phyloP scores from a whole-genome alignment of 2,113 vertebrate genomes.

The Dendrocopos noguchii region DNA sequence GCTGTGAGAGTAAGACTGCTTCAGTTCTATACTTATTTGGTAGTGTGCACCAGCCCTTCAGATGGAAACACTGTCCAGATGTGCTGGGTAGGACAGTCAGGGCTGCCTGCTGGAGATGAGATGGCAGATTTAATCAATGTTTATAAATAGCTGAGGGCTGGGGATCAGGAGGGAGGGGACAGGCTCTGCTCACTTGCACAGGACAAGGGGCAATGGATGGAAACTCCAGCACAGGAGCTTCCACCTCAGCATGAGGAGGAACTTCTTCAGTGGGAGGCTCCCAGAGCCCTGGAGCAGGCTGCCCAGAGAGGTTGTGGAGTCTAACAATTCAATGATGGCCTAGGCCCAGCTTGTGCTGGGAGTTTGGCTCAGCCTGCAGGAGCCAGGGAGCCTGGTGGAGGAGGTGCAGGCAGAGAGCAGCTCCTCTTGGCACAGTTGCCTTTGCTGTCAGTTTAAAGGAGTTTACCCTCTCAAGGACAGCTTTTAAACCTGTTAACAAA shows the following conservation, averaged over 20 bases:
- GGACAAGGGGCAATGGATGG: no score
- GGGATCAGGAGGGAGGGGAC: no score
- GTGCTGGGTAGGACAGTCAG: not conserved
- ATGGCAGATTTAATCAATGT: not conserved
- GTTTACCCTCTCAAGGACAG: not conserved
- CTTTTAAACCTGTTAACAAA: conserved; percentile 38
- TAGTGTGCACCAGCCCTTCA: conserved; percentile 45
- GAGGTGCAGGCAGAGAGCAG: not conserved
- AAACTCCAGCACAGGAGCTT: no score
- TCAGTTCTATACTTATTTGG: conserved; percentile 58
- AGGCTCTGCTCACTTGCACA: no score
- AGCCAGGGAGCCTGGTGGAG: not conserved
- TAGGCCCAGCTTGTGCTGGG: not conserved
- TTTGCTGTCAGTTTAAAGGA: not conserved
- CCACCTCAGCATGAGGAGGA: no score
- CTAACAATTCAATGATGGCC: not conserved
- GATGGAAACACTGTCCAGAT: conserved; percentile 51
- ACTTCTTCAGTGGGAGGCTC: no score
- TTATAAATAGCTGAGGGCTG: no score
- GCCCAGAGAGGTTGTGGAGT: no score
- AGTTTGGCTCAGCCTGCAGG: not conserved
- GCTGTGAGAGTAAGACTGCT: conserved; percentile 2
- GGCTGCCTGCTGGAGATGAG: not conserved
- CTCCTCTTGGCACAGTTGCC: not conserved
- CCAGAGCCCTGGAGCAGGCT: no score